Evolutionary conservation across 2,113 vertebrate species (phyloP), one percentile per base, ranked within the genome.

Genomic region (Heptranchias perlo): DNA sequence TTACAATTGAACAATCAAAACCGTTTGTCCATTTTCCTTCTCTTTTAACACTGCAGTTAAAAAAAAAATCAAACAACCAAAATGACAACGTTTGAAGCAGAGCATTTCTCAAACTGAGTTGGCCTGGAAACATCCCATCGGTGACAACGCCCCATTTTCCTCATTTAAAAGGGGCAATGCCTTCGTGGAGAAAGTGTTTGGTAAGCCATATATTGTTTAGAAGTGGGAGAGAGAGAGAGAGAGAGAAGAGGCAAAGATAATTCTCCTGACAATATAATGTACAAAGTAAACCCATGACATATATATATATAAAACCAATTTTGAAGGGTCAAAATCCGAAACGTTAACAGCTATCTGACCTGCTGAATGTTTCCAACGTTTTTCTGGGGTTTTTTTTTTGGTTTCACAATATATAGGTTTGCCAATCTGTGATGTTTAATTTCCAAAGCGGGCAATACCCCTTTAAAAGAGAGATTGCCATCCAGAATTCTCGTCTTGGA

Each of bases 401-500:
- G 44, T 82, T 39, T 82, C 5, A 44, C 78, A 44, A 44, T 82
- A 44, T 21, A 44, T 44, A 6, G n/a, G 78, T 23, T 1, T 44
- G 39, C 78, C 78, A 0, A 21, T 6, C 78, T 39, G 78, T 44
- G 44, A 44, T 39, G 0, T 39, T 23, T 44, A n/a, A n/a, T 18
- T 11, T 69, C 28, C 14, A 64, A 86, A 62, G 2, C 31, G 58
- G 58, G 10, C 78, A 64, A 62, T 7, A n/a, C 58, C 58, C 18
- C 54, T 93, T 93, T 93, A 93, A 93, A n/a, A 93, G 89, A 44
- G 89, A 44, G 89, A n/a, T 39, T 93, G 89, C 89, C 23, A n/a
- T 1, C 87, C 52, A 92, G 31, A n/a, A n/a, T 58, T 35, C 14
- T 49, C 7, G 52, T 39, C 89, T 61, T 93, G 89, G 89, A 93